phyloP scores from a whole-genome alignment of 2,113 vertebrate species.

The Calidris pygmaea region DNA sequence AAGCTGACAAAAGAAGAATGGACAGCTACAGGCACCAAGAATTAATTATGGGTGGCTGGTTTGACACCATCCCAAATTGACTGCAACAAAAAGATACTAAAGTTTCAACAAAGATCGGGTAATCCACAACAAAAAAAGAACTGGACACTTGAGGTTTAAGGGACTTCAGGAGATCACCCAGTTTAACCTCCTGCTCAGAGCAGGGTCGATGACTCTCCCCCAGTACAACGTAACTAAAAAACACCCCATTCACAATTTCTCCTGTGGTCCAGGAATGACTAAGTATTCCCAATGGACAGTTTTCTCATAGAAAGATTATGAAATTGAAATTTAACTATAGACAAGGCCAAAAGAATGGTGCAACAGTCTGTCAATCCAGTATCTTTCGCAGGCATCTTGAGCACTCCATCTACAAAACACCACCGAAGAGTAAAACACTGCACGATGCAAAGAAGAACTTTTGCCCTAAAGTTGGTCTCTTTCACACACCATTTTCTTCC shows the following conservation, averaged over 20 bases:
- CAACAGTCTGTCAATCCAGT: not conserved
- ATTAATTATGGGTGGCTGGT: not conserved
- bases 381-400: not conserved
- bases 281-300: not conserved
- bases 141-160: not conserved
- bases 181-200: not conserved
- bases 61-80: not conserved
- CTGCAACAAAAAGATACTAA: not conserved
- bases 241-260: not conserved
- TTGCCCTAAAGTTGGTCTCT: not conserved
- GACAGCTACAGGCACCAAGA: not conserved
- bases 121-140: not conserved
- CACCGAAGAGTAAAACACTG: not conserved
- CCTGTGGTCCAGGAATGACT: not conserved
- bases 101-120: not conserved
- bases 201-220: not conserved
- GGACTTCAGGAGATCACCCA: not conserved
- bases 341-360: not conserved
- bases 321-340: not conserved
- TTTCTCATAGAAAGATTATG: not conserved
- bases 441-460: not conserved
- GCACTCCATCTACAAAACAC: not conserved
- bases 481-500: not conserved
- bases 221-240: not conserved
- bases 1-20: not conserved